Evolutionary conservation across 2,113 vertebrate species (phyloP).

Genomic region (Gulo gulo): DNA sequence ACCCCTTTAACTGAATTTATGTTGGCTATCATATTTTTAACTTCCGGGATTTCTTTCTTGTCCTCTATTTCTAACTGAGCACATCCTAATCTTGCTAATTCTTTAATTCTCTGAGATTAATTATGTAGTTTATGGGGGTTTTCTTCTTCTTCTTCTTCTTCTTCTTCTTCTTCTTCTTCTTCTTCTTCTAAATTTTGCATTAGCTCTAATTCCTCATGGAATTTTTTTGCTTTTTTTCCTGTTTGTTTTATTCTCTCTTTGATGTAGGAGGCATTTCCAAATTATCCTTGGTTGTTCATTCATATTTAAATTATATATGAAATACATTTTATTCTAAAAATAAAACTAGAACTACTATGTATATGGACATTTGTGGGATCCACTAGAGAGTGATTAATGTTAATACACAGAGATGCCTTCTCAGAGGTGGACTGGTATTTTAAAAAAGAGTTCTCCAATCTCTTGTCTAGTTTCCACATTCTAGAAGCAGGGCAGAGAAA

Average conservation of each 20-base stretch:
- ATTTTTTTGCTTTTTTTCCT: neutral
- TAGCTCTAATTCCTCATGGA: neutral
- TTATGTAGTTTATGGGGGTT: neutral
- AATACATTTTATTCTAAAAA: constrained; percentile 1
- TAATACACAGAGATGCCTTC: neutral
- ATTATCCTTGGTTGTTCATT: neutral
- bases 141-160: neutral
- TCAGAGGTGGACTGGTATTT: neutral
- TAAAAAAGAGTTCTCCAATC: neutral
- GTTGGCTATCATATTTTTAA: neutral
- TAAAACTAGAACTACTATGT: neutral
- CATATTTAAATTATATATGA: constrained; percentile 16
- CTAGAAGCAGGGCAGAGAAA: neutral
- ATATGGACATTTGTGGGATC: neutral
- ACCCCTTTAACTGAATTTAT: neutral
- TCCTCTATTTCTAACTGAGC: neutral
- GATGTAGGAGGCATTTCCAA: neutral
- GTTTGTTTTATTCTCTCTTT: neutral
- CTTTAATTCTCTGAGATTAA: neutral
- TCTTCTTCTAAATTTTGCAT: neutral
- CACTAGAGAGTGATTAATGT: neutral
- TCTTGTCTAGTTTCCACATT: neutral
- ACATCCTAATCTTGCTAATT: neutral
- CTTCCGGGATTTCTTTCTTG: neutral
- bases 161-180: neutral